Conservation (phyloP, 2,888 invertebrate genomes). For the Phasia obesa region DNA sequence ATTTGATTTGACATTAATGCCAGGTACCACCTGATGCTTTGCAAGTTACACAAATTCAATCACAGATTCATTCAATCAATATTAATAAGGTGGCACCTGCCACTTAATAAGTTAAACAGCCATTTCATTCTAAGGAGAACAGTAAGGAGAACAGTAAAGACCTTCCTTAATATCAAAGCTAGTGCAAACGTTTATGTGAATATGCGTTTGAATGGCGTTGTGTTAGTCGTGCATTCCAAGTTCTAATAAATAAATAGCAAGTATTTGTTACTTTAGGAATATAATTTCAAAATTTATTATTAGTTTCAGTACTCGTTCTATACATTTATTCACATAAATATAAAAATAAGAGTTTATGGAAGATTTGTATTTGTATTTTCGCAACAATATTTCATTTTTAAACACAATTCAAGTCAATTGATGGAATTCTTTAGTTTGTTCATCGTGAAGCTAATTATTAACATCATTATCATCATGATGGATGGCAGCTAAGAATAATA, state of each 20-base stretch:
- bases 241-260: conserved; percentile 34
- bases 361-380: conserved; percentile 7
- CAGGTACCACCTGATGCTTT: conserved; percentile 53
- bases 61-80: conserved; percentile 32
- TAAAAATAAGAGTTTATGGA: neutral
- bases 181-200: neutral
- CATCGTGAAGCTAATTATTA: conserved; percentile 20
- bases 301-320: neutral
- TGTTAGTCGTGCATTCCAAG: neutral
- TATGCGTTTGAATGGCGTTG: neutral
- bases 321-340: conserved; percentile 1
- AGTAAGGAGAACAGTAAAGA: neutral
- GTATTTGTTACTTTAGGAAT: conserved; percentile 54
- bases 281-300: conserved; percentile 19
- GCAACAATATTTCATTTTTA: conserved; percentile 56
- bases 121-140: neutral
- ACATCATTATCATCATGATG: conserved; percentile 46
- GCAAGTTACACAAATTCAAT: conserved; percentile 33
- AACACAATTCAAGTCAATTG: conserved; percentile 50
- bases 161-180: neutral
- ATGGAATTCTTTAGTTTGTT: conserved; percentile 30
- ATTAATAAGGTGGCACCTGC: conserved; percentile 59
- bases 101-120: conserved; percentile 49
- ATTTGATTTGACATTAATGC: conserved; percentile 16
- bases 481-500: conserved; percentile 43